A percentile compares a stretch with the other conserved stretches of the same genome.
These are phyloP conservation scores for Sebastes iracundus DNA, from an alignment of 2,797 vertebrate genomes.

Conservation along the genomic window DNA sequence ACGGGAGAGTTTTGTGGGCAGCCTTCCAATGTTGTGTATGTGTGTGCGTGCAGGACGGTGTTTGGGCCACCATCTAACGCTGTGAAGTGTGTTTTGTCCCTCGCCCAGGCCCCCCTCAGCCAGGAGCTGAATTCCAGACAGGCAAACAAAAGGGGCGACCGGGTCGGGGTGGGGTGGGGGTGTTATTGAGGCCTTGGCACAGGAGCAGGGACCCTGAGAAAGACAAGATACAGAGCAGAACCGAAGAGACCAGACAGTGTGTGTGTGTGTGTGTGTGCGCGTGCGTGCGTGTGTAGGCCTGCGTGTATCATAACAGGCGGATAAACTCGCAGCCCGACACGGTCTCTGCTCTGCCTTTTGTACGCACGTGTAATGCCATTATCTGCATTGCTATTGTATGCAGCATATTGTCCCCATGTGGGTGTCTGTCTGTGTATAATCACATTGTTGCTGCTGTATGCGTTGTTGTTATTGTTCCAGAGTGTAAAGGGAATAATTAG, in stretches of 20 bases:
- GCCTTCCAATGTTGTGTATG: slow-evolving; percentile 12
- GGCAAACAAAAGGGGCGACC: slow-evolving; percentile 75
- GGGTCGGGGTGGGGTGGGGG: slow-evolving; percentile 32
- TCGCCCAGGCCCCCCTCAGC: slow-evolving; percentile 64
- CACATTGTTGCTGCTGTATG: slow-evolving; percentile 31
- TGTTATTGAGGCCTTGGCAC: slow-evolving; percentile 38
- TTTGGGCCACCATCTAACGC: slow-evolving; percentile 33
- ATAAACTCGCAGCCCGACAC: slow-evolving; percentile 28
- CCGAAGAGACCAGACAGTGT: slow-evolving; percentile 13
- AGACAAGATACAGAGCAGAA: slow-evolving; percentile 59
- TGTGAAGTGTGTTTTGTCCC: slow-evolving; percentile 54
- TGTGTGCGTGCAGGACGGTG: slow-evolving; percentile 4
- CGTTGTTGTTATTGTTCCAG: slow-evolving; percentile 53
- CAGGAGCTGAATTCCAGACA: slow-evolving; percentile 79
- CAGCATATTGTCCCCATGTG: slow-evolving; percentile 41
- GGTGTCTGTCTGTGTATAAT: slow-evolving; percentile 52
- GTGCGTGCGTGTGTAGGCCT: background rate
- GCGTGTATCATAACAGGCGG: background rate
- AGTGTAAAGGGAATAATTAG: slow-evolving; percentile 42
- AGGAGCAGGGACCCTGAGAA: slow-evolving; percentile 65
- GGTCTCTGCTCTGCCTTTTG: slow-evolving; percentile 41
- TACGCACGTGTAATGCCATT: slow-evolving; percentile 58
- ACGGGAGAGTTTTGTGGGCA: slow-evolving; percentile 38
- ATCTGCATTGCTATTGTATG: slow-evolving; percentile 42
- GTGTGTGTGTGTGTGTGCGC: background rate